Evolutionary conservation across 2,888 invertebrate genomes (phyloP), one percentile per base, ranked within the genome.

Genomic region (Tachina fera): DNA sequence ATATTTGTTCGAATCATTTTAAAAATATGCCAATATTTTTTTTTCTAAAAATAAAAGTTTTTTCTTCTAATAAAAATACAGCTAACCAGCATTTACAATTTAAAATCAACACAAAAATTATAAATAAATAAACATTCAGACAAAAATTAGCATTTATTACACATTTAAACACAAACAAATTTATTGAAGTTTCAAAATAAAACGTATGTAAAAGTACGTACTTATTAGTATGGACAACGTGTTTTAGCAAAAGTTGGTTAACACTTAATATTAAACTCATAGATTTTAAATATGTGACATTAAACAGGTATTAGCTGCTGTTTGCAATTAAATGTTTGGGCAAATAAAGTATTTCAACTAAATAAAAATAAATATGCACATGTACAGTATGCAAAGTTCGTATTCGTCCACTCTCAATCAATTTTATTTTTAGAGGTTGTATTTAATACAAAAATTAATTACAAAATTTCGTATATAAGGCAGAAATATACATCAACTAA

Each of bases 291-390:
- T 13, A 56, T 61, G 53, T 61, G 80, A 76, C 84, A 81, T 58
- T 80, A 68, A 84, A 84, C 84, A 72, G 80, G 80, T n/a, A n/a
- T n/a, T n/a, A n/a, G n/a, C n/a, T n/a, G n/a, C n/a, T n/a, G n/a
- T n/a, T n/a, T 74, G 75, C 70, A 70, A 75, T 76, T 84, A 84
- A 76, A 84, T 70, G 65, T 41, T 79, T 75, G n/a, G 10, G 53
- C 51, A 63, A 53, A 79, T 19, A 75, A 78, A 70, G 31, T 60
- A 56, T 63, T 79, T 70, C 22, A 22, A 51, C 10, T 22, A 22
- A 22, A 22, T 45, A 65, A 71, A 47, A 76, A 68, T 51, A 53
- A 13, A 43, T 19, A 1, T 14, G 16, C 10, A 22, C 22, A 22
- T 22, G 22, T 22, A 22, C 22, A 22, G 22, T 22, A 22, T 22